phyloP scores from a whole-genome alignment of 2,113 vertebrate species.

The Edolisoma coerulescens region DNA sequence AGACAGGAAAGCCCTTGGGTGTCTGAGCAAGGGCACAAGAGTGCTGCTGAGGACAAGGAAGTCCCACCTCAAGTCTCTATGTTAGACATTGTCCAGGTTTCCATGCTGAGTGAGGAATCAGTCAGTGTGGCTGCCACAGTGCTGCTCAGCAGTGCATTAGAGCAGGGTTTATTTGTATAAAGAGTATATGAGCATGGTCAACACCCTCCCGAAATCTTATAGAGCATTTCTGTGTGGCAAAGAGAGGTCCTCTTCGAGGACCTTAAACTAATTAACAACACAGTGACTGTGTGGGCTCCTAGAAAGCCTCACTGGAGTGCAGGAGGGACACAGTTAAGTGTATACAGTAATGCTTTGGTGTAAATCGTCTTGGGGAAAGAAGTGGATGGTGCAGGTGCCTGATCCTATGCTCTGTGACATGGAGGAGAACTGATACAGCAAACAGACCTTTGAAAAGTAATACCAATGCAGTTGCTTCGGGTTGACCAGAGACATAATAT shows the following conservation, averaged over 20 bases:
- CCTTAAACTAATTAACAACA: not conserved
- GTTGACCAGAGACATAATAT: not conserved
- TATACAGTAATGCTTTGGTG: not conserved
- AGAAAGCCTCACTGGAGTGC: not conserved
- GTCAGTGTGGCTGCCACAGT: not conserved
- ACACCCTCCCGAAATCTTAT: not conserved
- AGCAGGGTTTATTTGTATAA: not conserved
- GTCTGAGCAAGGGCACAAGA: not conserved
- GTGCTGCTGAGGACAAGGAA: not conserved
- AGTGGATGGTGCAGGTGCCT: not conserved
- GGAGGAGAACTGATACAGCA: not conserved
- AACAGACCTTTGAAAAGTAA: not conserved
- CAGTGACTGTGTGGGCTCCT: not conserved
- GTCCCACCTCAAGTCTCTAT: not conserved
- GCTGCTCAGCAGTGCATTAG: fast-evolving
- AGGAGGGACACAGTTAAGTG: not conserved
- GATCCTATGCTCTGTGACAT: not conserved
- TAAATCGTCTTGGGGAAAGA: not conserved
- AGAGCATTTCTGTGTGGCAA: not conserved
- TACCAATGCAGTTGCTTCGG: not conserved
- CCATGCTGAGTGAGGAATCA: not conserved
- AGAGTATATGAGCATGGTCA: too few relatives aligned
- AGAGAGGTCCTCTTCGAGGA: not conserved
- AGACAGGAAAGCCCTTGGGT: not conserved
- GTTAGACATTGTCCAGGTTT: not conserved